These are phyloP conservation scores for Oconnorella tubifera DNA, from an alignment of 2,888 invertebrate species.

Conservation along the genomic window DNA sequence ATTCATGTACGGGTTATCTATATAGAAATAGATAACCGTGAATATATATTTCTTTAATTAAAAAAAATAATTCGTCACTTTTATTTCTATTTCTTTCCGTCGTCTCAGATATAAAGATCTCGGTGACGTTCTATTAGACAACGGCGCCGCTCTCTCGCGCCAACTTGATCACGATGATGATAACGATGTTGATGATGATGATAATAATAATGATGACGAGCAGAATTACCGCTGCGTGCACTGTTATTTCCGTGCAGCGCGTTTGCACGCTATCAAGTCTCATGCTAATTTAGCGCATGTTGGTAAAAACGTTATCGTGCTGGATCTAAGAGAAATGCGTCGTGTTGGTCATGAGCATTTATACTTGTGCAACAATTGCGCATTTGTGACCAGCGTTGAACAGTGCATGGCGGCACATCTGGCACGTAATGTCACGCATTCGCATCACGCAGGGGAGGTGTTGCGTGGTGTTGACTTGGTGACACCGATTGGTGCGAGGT, in stretches of 20 bases:
- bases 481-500: no score
- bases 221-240: slow-evolving; percentile 4
- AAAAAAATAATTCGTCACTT: no score
- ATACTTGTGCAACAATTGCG: slow-evolving; percentile 4
- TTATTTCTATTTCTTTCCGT: no score
- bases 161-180: slow-evolving; percentile 20
- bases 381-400: not conserved
- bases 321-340: slow-evolving; percentile 6
- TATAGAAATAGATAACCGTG: no score
- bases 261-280: not conserved
- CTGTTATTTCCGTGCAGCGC: slow-evolving; percentile 9
- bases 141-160: slow-evolving; percentile 12
- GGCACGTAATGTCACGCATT: not conserved
- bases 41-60: no score
- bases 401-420: not conserved
- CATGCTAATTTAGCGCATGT: slow-evolving; percentile 13
- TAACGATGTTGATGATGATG: slow-evolving; percentile 13
- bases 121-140: slow-evolving; percentile 18
- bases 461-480: no score
- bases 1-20: no score
- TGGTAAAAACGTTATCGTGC: slow-evolving; percentile 1
- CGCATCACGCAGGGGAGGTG: no score
- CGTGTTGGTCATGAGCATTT: slow-evolving; percentile 2
- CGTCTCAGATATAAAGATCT: slow-evolving; percentile 19
- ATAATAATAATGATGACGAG: not conserved